phyloP scores from a whole-genome alignment of 1,140 invertebrate genomes.

The Drosophila tani region DNA sequence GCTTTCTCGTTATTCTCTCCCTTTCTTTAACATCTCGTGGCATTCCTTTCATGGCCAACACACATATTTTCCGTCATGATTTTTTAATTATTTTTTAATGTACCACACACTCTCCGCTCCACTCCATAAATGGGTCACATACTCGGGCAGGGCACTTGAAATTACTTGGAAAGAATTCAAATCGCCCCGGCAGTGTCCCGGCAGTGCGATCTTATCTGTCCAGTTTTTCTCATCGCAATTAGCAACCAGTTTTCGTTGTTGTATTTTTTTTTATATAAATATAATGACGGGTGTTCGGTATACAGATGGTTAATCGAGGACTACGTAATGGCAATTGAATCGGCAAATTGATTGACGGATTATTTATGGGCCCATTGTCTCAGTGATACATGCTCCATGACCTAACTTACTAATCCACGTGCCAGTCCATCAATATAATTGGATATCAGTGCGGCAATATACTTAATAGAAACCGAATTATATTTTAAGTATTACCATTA shows the following conservation, averaged over 20 bases:
- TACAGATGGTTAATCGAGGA: slow-evolving; percentile 41
- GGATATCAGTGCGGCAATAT: neutral
- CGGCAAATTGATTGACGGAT: slow-evolving; percentile 41
- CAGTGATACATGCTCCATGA: slow-evolving; percentile 57
- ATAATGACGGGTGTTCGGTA: slow-evolving; percentile 37
- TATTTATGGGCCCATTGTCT: slow-evolving; percentile 70
- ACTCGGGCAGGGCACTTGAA: slow-evolving; percentile 40
- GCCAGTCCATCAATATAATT: slow-evolving; percentile 13
- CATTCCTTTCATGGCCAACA: slow-evolving; percentile 65
- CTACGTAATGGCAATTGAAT: slow-evolving; percentile 45
- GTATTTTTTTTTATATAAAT: slow-evolving; percentile 38
- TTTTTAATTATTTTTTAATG: slow-evolving; percentile 68
- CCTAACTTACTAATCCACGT: slow-evolving; percentile 60
- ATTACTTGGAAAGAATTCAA: slow-evolving; percentile 52
- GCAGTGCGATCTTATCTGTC: slow-evolving; percentile 26
- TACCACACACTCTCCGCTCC: slow-evolving; percentile 24
- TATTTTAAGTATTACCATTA: too few species aligned
- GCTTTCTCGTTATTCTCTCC: slow-evolving; percentile 42
- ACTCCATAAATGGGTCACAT: slow-evolving; percentile 52
- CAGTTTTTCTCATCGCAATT: slow-evolving; percentile 59
- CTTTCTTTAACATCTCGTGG: slow-evolving; percentile 39
- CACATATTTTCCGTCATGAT: slow-evolving; percentile 43
- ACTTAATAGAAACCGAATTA: too few species aligned
- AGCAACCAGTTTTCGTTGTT: slow-evolving; percentile 61
- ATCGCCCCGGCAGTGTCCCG: slow-evolving; percentile 30